Conservation (phyloP, 2,113 vertebrate genomes). For the Pseudorectes ferrugineus region DNA sequence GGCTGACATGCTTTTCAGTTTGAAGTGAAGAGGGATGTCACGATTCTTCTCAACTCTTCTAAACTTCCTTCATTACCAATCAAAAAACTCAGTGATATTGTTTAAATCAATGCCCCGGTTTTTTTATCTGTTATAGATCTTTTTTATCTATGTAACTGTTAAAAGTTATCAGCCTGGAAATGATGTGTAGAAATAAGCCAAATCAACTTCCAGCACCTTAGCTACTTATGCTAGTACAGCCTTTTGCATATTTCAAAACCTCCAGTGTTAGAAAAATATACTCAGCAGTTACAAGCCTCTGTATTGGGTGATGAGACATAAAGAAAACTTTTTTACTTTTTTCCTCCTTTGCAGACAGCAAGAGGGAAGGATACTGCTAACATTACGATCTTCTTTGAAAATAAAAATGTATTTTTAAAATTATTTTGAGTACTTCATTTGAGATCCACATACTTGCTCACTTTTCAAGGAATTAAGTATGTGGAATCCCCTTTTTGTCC, state of each 20-base stretch:
- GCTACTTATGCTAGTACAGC: not conserved
- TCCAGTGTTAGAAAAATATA: not conserved
- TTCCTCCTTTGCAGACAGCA: not conserved
- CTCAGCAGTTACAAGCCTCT: not conserved
- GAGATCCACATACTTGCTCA: not conserved
- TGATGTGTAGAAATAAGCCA: not conserved
- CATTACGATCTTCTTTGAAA: not conserved
- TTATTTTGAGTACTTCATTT: not conserved
- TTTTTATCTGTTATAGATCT: not conserved
- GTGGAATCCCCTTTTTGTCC: not conserved
- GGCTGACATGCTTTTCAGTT: not conserved
- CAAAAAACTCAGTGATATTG: not conserved
- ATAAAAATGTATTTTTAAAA: not conserved
- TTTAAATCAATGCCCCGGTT: not conserved
- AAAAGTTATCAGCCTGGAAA: not conserved
- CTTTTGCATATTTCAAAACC: not conserved
- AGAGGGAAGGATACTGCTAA: not conserved
- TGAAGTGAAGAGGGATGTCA: not conserved
- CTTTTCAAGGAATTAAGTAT: not conserved
- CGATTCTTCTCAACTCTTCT: not conserved
- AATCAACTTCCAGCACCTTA: not conserved
- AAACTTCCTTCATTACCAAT: not conserved
- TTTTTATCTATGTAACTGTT: not conserved
- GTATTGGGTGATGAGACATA: not conserved
- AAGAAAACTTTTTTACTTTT: not conserved